phyloP scores from a whole-genome alignment of 1,140 invertebrate species.

The Potamilus streckersoni region DNA sequence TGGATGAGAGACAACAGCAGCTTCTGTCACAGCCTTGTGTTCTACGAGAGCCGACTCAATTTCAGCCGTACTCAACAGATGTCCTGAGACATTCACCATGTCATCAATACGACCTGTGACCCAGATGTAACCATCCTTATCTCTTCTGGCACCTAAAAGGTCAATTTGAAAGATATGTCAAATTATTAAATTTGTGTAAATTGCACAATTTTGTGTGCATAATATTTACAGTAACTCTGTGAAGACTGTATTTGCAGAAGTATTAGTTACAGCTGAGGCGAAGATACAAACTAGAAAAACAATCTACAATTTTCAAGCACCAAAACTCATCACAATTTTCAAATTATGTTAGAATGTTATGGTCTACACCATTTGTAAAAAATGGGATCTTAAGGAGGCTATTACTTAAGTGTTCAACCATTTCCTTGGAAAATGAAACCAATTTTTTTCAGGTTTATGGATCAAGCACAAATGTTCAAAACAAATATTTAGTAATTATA shows the following conservation, averaged over 20 bases:
- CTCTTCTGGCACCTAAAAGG: conserved; percentile 80
- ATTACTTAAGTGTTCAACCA: no score
- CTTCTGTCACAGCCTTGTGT: conserved; percentile 80
- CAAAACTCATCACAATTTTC: no score
- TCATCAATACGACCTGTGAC: conserved; percentile 97
- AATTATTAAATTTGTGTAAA: background rate
- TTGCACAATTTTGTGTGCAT: background rate
- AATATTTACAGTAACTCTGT: no score
- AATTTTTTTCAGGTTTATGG: no score
- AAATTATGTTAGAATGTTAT: no score
- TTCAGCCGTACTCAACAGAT: conserved; percentile 96
- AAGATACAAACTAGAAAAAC: background rate
- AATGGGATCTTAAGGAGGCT: no score
- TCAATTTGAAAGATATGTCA: conserved; percentile 14
- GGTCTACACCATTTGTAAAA: no score
- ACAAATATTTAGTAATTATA: no score
- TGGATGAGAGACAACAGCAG: conserved; percentile 93
- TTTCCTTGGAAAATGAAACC: no score
- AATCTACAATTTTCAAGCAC: no score
- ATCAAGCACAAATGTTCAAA: no score
- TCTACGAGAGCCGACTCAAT: conserved; percentile 88
- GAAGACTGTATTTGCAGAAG: background rate
- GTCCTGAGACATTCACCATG: conserved; percentile 98
- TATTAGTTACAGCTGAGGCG: background rate
- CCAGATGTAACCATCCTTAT: conserved; percentile 96